A percentile compares a stretch with the other conserved stretches of the same genome.
Conservation (phyloP, 2,113 vertebrate species). For the Brachyistius frenatus region DNA sequence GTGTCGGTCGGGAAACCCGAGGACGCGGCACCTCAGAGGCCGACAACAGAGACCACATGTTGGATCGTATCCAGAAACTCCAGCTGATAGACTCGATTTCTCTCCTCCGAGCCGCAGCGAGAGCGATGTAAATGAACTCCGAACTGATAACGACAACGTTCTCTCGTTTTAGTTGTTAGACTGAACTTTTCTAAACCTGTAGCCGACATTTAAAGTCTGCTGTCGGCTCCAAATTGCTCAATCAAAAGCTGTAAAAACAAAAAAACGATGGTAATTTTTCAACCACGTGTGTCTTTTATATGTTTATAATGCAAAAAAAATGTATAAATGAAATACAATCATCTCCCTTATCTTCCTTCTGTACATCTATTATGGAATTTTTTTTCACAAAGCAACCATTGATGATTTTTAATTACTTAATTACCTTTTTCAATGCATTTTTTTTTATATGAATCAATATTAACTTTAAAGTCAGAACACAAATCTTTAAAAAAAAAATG, state of each 20-base stretch:
- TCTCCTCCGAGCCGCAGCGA: not conserved
- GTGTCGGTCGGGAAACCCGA: not conserved
- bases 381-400: not conserved
- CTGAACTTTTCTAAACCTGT: not conserved
- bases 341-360: not conserved
- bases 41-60: conserved; percentile 4
- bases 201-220: not conserved
- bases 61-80: conserved; percentile 6
- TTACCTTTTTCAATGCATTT: too few relatives aligned
- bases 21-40: not conserved
- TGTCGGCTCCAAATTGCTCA: not conserved
- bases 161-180: not conserved
- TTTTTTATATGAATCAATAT: too few relatives aligned
- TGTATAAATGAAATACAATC: not conserved
- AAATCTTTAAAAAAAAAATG: too few relatives aligned
- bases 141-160: conserved; percentile 37
- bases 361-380: not conserved
- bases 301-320: too few relatives aligned
- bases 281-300: not conserved
- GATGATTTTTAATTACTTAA: not conserved
- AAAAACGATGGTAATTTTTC: not conserved
- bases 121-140: conserved; percentile 26
- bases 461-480: too few relatives aligned
- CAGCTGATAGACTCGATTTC: conserved; percentile 13
- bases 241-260: not conserved